Conservation (phyloP, 1,140 invertebrate genomes). For the Papilio helenus region DNA sequence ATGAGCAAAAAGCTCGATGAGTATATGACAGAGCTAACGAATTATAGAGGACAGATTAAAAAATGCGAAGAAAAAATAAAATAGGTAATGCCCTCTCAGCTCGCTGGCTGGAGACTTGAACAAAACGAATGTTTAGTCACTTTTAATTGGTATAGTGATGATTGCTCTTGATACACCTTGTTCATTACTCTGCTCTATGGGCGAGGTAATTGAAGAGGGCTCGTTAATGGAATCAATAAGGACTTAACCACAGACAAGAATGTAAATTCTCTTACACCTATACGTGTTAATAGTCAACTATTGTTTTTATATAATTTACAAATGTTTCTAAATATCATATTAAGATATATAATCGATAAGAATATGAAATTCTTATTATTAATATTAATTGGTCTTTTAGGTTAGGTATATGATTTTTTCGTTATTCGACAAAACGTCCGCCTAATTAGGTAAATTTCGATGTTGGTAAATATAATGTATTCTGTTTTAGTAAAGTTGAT, state of each 20-base stretch:
- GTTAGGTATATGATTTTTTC: not conserved
- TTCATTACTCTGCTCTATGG: constrained; percentile 58
- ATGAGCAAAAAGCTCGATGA: constrained; percentile 2
- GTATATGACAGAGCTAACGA: constrained; percentile 16
- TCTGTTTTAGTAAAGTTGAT: constrained; percentile 31
- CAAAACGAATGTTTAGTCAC: constrained; percentile 58
- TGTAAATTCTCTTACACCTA: not conserved
- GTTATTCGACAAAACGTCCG: not conserved
- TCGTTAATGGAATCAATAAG: constrained; percentile 41
- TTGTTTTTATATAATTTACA: not conserved
- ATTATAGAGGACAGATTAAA: constrained; percentile 12
- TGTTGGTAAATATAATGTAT: not conserved
- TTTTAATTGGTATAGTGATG: constrained; percentile 59
- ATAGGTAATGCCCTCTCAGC: constrained; percentile 36
- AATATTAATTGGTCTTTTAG: not conserved
- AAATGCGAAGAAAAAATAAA: constrained; percentile 24
- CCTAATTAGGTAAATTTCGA: not conserved
- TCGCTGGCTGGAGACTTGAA: constrained; percentile 44
- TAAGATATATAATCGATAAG: not conserved
- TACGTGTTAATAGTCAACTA: not conserved
- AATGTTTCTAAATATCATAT: not conserved
- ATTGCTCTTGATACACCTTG: constrained; percentile 49
- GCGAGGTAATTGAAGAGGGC: constrained; percentile 66
- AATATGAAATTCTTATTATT: not conserved
- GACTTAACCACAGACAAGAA: constrained; percentile 42